These are phyloP conservation scores for Prinia subflava DNA, from an alignment of 2,113 vertebrate species.

Conservation along the genomic window DNA sequence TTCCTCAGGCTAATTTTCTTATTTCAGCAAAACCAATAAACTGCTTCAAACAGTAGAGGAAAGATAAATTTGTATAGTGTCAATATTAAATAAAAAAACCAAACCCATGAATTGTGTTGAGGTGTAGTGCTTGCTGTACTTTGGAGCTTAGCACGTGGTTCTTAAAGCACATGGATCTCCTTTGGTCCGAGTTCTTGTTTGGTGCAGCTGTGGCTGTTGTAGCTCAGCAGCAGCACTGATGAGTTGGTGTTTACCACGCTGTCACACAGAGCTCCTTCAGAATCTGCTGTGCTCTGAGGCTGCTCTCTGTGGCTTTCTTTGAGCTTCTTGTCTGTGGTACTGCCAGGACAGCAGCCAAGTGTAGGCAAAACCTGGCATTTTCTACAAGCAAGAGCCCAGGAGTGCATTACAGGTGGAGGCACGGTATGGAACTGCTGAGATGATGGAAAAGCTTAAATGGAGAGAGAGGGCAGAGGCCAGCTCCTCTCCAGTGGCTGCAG, in stretches of 20 bases:
- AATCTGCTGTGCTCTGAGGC: neutral
- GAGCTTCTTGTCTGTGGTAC: neutral
- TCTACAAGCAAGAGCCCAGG: neutral
- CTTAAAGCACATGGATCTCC: neutral
- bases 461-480: neutral
- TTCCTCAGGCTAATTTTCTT: constrained; percentile 19
- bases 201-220: neutral
- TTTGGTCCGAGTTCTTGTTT: neutral
- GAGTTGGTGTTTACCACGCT: neutral
- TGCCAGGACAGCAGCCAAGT: neutral
- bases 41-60: neutral
- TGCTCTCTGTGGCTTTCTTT: neutral
- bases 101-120: neutral
- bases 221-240: neutral
- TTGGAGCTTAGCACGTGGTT: neutral
- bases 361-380: neutral
- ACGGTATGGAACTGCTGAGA: neutral
- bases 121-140: neutral
- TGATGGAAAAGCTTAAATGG: neutral
- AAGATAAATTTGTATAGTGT: neutral
- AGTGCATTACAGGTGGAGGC: neutral
- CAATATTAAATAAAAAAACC: neutral
- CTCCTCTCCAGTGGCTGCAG: neutral
- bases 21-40: constrained; percentile 11
- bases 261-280: neutral